Base-by-base conservation (phyloP, 2,888 invertebrate species). In the Drosophila kambysellisi region DNA sequence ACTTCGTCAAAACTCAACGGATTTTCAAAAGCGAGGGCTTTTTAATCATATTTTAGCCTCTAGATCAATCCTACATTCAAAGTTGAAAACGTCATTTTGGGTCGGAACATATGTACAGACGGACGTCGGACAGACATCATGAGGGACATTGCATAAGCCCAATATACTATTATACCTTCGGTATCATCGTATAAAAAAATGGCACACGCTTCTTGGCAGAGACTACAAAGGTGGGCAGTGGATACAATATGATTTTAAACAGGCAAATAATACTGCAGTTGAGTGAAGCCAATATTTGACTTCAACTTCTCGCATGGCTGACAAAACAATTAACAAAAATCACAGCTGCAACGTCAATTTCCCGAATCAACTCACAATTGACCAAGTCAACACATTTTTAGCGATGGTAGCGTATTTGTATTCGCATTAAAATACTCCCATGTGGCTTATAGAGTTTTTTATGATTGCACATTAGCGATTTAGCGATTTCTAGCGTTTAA, bases 261-360 rank as follows among this genome's bases (percentile, higher is more conserved):
- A n/a, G n/a, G 9, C 66, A 30, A 66, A 52, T 53, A 37, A 20
- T 9, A 35, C 50, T 32, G 11, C 59, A 51, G 32, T 69, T 37
- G 25, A 57, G 60, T 30, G 12, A 48, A 62, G 25, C 63, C 30
- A 33, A 17, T 58, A 50, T 75, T 74, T 74, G 33, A 50, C 43
- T 62, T 51, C 11, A 74, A 67, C 79, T 74, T 57, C 6, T 20
- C 7, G 37, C 7, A 30, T 17, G 33, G 72, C 57, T 29, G 32
- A 48, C 68, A 75, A 79, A 74, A 74, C 75, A 75, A 75, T 75
- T 74, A 79, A 61, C 60, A 17, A 50, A 61, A 41, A 65, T 50
- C 51, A 52, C 46, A 73, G 32, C 30, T 37, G 57, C 69, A 32
- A 46, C 17, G 20, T 54, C 29, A 56, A 25, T 43, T 20, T 46